These are phyloP conservation scores for Leptogaster cylindrica DNA, from an alignment of 2,888 invertebrate genomes.

Conservation along the genomic window DNA sequence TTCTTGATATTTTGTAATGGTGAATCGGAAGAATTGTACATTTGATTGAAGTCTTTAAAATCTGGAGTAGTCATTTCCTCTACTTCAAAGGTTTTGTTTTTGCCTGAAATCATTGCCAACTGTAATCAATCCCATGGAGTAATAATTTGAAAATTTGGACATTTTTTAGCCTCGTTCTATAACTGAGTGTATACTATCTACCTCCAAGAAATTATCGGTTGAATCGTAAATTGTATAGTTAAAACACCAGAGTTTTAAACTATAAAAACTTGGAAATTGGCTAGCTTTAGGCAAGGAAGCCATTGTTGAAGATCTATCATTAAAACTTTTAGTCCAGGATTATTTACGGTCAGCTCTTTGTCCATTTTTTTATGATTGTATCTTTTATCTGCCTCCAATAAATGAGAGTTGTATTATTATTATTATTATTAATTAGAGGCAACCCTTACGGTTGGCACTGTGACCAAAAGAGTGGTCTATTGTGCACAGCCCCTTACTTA, in stretches of 20 bases:
- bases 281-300: background rate
- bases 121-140: background rate
- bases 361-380: background rate
- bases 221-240: constrained; percentile 4
- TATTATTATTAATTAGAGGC: no score
- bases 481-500: no score
- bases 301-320: background rate
- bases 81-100: background rate
- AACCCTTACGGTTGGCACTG: no score
- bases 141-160: background rate
- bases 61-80: background rate
- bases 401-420: background rate
- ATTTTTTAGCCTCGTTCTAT: background rate
- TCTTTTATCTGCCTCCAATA: background rate
- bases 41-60: background rate
- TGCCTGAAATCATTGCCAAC: background rate
- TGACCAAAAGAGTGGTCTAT: no score
- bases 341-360: background rate
- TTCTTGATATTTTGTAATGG: background rate
- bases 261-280: background rate
- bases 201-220: background rate
- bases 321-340: background rate
- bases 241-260: background rate
- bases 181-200: background rate
- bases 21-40: background rate